Percentiles rank a stretch among this genome's conserved stretches.
Conservation (phyloP, 2,797 vertebrate species). For the Paratrypauchen microcephalus region DNA sequence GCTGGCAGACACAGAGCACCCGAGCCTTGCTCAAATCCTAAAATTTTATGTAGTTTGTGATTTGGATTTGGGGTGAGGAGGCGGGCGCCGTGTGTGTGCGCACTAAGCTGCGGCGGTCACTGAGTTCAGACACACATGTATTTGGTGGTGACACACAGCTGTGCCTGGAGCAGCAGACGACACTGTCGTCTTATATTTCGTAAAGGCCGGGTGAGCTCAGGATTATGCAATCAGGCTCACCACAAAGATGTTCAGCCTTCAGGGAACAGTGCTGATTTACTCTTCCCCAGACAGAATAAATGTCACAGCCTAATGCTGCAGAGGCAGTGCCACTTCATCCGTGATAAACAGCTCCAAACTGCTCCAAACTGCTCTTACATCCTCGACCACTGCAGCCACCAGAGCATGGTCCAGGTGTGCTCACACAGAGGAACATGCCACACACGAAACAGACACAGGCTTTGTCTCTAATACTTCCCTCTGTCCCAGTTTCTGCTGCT, state of each 20-base stretch:
- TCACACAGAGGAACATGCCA: slow-evolving; percentile 43
- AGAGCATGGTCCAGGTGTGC: slow-evolving; percentile 32
- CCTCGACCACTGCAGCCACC: slow-evolving; percentile 20
- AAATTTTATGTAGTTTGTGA: slow-evolving; percentile 30
- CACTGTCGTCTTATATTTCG: slow-evolving; percentile 65
- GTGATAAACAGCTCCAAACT: slow-evolving; percentile 35
- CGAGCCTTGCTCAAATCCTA: slow-evolving; percentile 41
- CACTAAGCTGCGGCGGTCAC: slow-evolving; percentile 30
- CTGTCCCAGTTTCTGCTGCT: slow-evolving; percentile 67
- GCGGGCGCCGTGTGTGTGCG: slow-evolving; percentile 7
- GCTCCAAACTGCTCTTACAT: slow-evolving; percentile 25
- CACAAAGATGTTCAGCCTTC: slow-evolving; percentile 66
- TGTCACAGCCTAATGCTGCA: slow-evolving; percentile 55
- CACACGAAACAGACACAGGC: slow-evolving; percentile 40
- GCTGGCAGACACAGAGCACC: slow-evolving; percentile 69
- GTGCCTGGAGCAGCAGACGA: slow-evolving; percentile 58
- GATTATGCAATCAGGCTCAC: slow-evolving; percentile 72
- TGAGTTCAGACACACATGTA: slow-evolving; percentile 20
- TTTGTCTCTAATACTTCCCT: slow-evolving; percentile 60
- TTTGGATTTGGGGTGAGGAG: slow-evolving; percentile 28
- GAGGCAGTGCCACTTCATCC: slow-evolving; percentile 46
- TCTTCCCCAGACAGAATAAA: slow-evolving; percentile 59
- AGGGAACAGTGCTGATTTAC: slow-evolving; percentile 57
- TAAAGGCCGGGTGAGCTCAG: slow-evolving; percentile 70
- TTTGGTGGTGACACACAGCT: slow-evolving; percentile 56